These are phyloP conservation scores for Indicator maculatus DNA, from an alignment of 2,113 vertebrate genomes.

Conservation along the genomic window DNA sequence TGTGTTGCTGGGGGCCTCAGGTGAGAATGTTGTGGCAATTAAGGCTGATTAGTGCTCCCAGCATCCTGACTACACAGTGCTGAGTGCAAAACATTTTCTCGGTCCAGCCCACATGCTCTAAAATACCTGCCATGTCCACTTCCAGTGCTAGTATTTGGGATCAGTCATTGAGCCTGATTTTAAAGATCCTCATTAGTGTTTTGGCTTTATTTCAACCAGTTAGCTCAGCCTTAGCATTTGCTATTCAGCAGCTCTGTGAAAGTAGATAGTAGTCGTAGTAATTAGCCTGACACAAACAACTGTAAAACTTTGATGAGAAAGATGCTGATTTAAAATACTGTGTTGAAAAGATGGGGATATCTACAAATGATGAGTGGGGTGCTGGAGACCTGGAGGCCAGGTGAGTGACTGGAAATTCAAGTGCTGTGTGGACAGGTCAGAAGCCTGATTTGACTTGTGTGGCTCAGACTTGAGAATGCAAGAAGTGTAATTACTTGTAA, in stretches of 20 bases:
- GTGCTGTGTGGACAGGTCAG: fast-evolving
- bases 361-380: neutral
- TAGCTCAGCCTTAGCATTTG: neutral
- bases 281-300: neutral
- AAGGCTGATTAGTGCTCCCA: neutral
- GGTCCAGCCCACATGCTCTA: neutral
- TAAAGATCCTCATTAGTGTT: neutral
- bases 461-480: neutral
- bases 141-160: neutral
- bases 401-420: neutral
- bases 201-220: neutral
- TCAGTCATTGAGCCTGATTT: neutral
- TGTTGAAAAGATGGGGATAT: neutral
- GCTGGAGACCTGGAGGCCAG: neutral
- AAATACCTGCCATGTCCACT: neutral
- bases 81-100: neutral
- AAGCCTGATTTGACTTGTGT: neutral
- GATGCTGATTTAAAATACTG: neutral
- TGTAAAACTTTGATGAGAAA: neutral
- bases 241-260: neutral
- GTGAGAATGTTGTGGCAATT: neutral
- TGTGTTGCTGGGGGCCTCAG: too few relatives aligned
- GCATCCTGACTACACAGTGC: neutral
- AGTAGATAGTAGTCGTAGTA: fast-evolving
- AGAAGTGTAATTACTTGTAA: neutral